Evolutionary conservation across 2,888 invertebrate species (phyloP).

Genomic region (Sicus ferrugineus): DNA sequence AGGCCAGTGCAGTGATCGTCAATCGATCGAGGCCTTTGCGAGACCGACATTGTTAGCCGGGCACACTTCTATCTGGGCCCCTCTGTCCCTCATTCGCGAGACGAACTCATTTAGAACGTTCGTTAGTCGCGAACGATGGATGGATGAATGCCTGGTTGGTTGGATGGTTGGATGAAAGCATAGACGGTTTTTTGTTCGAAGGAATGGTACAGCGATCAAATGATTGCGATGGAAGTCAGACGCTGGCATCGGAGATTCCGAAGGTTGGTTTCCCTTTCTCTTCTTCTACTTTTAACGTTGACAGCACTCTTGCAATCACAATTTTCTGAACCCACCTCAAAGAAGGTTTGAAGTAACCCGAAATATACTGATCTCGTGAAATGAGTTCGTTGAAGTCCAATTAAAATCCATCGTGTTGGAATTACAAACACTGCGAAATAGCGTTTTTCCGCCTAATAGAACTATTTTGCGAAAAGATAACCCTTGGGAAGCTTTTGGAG

Average conservation of each 20-base stretch:
- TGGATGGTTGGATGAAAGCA: conserved; percentile 10
- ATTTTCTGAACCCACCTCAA: no score
- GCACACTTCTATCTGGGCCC: background rate
- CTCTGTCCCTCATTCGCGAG: background rate
- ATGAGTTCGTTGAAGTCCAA: no score
- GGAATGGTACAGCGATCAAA: background rate
- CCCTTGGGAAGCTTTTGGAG: no score
- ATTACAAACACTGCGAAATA: no score
- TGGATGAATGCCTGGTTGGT: no score
- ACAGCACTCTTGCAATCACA: conserved; percentile 21
- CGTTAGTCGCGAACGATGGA: background rate
- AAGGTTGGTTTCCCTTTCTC: background rate
- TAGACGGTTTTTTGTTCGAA: background rate
- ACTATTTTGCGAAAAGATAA: no score
- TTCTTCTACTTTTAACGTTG: conserved; percentile 2
- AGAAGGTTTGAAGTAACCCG: no score
- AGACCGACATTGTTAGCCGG: background rate
- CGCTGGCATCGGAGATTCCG: background rate
- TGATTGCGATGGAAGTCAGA: background rate
- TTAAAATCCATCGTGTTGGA: no score
- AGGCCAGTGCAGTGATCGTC: conserved; percentile 3
- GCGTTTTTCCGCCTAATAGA: no score
- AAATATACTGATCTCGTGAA: no score
- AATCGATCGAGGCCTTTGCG: conserved; percentile 6
- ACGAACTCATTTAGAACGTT: conserved; percentile 11